Percentiles rank a stretch among this genome's conserved stretches.
phyloP scores from a whole-genome alignment of 1,140 invertebrate genomes.

The Brachionus sp. region DNA sequence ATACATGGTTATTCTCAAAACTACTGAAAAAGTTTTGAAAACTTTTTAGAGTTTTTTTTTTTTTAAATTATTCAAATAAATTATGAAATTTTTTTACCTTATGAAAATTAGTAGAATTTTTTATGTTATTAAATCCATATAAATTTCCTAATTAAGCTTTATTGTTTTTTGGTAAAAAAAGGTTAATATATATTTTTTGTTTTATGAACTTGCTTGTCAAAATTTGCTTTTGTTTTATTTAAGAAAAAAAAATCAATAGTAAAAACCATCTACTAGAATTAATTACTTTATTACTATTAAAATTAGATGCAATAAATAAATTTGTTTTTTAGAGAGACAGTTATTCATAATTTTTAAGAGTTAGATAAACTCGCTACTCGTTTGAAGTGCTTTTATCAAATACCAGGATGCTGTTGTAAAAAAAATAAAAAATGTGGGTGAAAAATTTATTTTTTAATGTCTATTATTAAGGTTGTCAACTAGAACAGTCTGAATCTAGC shows the following conservation, averaged over 20 bases:
- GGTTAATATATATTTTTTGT: too few relatives aligned
- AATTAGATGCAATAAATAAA: too few relatives aligned
- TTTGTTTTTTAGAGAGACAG: too few relatives aligned
- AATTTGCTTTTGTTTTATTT: too few relatives aligned
- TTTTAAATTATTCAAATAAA: background rate
- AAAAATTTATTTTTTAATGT: background rate
- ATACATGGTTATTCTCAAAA: background rate
- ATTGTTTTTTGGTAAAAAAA: background rate
- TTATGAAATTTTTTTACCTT: background rate
- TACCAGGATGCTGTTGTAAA: too few relatives aligned
- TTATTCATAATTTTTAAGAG: too few relatives aligned
- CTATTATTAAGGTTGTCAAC: constrained; percentile 19
- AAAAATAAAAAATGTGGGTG: background rate
- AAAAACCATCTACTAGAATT: too few relatives aligned
- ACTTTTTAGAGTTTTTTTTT: background rate
- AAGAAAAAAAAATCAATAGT: too few relatives aligned
- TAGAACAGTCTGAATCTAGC: background rate
- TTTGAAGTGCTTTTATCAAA: too few relatives aligned
- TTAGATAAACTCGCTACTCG: too few relatives aligned
- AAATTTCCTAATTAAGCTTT: background rate
- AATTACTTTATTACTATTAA: too few relatives aligned
- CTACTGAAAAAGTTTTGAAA: background rate
- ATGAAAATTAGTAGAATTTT: background rate
- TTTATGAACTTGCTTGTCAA: too few relatives aligned
- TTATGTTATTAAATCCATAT: background rate